Evolutionary conservation across 2,888 invertebrate species (phyloP), one percentile per base, ranked within the genome.

Genomic region (Horisme vitalbata): DNA sequence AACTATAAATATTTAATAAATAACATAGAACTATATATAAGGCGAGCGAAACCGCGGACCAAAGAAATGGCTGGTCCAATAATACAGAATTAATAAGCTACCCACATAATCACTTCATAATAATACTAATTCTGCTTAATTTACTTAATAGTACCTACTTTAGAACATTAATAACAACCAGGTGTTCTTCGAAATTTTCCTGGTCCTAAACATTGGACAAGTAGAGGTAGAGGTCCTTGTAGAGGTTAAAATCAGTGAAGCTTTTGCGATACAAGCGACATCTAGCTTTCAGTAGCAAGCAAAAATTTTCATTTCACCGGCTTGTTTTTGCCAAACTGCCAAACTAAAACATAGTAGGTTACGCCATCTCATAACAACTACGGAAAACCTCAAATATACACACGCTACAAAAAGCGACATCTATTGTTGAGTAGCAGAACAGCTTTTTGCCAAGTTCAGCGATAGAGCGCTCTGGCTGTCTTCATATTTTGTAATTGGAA

Each of bases 211-310:
- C n/a, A n/a, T n/a, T n/a, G n/a, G n/a, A n/a, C 7, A 23, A n/a
- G 1, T n/a, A 23, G 3, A 9, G 9, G 24, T 24, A 8, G 20
- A 8, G 20, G 8, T 20, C 8, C 5, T 3, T 20, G 8, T 20
- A 7, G 6, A 20, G 5, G n/a, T 8, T 21, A 21, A 21, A 21
- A 23, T 9, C 23, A 7, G 5, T 21, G 1, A 6, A 27, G 27
- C 20, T 41, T 41, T 34, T 10, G n/a, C n/a, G 0, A 10, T 6
- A 26, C 2, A 43, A 55, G 49, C 56, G 75, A 62, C 79, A 79
- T 74, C 82, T 82, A 48, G 54, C 39, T 52, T 38, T 9, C 39
- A 70, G 46, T 67, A 66, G 68, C 36, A 45, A 50, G n/a, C 13
- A 13, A 7, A 8, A 7, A 8, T 2, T 4, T 4, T 9, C 14